Percentiles rank a stretch among this genome's conserved stretches.
Evolutionary conservation across 2,113 vertebrate species (phyloP).

Genomic region (Alexandromys fortis): DNA sequence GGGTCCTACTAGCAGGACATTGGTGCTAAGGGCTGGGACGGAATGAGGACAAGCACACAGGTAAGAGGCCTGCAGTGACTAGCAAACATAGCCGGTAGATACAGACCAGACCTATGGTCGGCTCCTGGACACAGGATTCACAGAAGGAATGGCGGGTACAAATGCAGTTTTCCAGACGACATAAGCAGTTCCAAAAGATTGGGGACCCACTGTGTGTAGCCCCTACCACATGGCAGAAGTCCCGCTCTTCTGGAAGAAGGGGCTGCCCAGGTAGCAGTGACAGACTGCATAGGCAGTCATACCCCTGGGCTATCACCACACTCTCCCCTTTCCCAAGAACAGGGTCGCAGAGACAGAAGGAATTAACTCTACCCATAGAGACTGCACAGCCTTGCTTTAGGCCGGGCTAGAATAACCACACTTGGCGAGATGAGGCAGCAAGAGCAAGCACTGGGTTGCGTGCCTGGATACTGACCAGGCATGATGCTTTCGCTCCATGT

Average conservation of each 20-base stretch:
- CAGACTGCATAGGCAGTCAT: neutral
- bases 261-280: neutral
- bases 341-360: neutral
- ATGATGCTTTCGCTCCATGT: neutral
- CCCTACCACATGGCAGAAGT: neutral
- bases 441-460: neutral
- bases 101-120: neutral
- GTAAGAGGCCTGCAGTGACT: neutral
- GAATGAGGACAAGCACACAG: too few species aligned
- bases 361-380: rapidly evolving
- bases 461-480: too few species aligned
- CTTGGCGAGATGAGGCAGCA: neutral
- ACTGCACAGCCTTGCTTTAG: neutral
- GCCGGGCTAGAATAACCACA: too few species aligned
- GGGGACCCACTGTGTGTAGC: neutral
- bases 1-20: neutral
- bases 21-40: neutral
- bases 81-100: neutral
- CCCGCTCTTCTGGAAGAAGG: too few species aligned
- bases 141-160: neutral
- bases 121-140: neutral
- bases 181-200: neutral
- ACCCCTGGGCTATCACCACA: neutral
- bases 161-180: neutral
- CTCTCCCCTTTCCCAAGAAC: neutral